Conservation (phyloP, 2,113 vertebrate species). For the Gila orcuttii region DNA sequence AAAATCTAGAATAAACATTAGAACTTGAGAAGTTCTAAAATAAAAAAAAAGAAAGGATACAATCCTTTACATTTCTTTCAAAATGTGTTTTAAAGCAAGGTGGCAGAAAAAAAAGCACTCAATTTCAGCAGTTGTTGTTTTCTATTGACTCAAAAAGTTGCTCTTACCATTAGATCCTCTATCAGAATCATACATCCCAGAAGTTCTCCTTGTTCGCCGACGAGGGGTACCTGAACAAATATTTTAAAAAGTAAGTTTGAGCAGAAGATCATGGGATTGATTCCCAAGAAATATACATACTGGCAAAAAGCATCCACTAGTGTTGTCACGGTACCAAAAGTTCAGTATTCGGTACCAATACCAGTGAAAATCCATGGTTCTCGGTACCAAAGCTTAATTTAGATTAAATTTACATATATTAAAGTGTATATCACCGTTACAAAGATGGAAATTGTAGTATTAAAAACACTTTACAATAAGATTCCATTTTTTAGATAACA, state of each 20-base stretch:
- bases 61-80: background rate
- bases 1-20: background rate
- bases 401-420: no score
- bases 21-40: background rate
- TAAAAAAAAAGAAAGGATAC: no score
- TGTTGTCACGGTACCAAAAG: no score
- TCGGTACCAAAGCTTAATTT: no score
- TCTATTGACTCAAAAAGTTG: background rate
- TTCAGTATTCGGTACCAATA: no score
- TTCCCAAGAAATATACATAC: background rate
- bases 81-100: background rate
- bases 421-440: no score
- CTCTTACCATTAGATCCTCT: slow-evolving; percentile 75
- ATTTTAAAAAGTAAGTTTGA: background rate
- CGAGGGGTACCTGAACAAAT: slow-evolving; percentile 71
- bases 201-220: slow-evolving; percentile 79
- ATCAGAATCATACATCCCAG: slow-evolving; percentile 84
- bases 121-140: background rate
- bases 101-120: background rate
- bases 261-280: background rate
- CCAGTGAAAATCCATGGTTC: no score
- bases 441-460: no score
- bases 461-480: no score
- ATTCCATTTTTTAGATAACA: no score
- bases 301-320: no score